Conservation (phyloP, 2,113 vertebrate species). For the Coturnix japonica region DNA sequence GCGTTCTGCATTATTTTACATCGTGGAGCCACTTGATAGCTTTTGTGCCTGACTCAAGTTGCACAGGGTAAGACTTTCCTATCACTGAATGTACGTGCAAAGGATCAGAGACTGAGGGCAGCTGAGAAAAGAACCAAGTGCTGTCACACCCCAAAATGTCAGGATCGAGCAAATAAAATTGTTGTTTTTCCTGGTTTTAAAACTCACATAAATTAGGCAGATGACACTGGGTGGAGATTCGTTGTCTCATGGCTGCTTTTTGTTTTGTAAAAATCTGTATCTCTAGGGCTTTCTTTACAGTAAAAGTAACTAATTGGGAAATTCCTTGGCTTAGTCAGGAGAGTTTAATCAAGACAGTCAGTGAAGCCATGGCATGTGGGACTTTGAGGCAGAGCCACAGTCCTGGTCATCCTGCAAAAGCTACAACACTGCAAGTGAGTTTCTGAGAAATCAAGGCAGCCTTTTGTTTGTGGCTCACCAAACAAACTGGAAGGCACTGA, state of each 20-base stretch:
- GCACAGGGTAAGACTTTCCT: not conserved
- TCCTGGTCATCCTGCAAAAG: not conserved
- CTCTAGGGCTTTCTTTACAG: constrained; percentile 42
- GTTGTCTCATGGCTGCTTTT: not conserved
- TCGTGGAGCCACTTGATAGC: not conserved
- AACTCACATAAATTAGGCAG: constrained; percentile 12
- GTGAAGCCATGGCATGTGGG: not conserved
- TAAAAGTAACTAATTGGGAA: constrained; percentile 57
- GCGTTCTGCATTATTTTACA: not conserved
- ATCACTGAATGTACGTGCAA: not conserved
- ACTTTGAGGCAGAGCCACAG: not conserved
- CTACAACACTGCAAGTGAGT: not conserved
- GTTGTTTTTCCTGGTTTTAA: not conserved
- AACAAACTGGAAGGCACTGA: not conserved
- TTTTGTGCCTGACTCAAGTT: not conserved
- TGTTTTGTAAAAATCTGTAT: constrained; percentile 20
- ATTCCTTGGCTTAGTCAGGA: constrained; percentile 39
- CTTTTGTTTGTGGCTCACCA: not conserved
- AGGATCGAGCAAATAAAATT: not conserved
- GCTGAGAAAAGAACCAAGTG: not conserved
- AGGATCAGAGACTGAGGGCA: not conserved
- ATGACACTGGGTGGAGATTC: constrained; percentile 18
- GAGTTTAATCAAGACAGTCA: constrained; percentile 22
- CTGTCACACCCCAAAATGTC: not conserved
- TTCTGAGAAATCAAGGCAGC: not conserved